Conservation (phyloP, 2,888 invertebrate genomes). For the Eilema caniola region DNA sequence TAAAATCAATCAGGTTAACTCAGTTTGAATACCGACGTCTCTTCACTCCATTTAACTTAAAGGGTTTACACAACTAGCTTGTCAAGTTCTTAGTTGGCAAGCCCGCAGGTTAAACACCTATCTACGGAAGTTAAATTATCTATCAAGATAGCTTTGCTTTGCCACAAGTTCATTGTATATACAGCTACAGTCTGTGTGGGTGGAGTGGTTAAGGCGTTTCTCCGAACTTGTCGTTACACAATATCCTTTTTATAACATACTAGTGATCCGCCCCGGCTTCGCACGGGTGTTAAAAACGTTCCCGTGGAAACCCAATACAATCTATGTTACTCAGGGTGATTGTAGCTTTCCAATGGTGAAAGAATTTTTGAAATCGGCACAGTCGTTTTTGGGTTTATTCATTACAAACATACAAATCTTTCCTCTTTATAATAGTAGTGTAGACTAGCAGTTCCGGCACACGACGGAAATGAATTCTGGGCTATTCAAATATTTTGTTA, state of each 20-base stretch:
- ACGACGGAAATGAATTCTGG: too few relatives aligned
- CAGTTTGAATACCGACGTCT: neutral
- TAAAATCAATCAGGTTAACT: neutral
- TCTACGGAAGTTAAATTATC: conserved; percentile 4
- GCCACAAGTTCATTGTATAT: neutral
- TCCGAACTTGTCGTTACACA: neutral
- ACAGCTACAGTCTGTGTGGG: neutral
- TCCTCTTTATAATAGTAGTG: too few relatives aligned
- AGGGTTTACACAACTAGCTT: neutral
- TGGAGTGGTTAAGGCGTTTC: neutral
- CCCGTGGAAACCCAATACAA: too few relatives aligned
- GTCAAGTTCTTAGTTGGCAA: neutral
- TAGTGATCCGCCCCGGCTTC: too few relatives aligned
- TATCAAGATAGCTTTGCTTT: neutral
- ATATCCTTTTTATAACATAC: neutral
- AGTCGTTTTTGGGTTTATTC: too few relatives aligned
- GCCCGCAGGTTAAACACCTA: conserved; percentile 1
- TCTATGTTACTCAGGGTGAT: too few relatives aligned
- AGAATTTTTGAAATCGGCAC: too few relatives aligned
- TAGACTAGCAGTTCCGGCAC: too few relatives aligned
- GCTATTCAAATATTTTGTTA: too few relatives aligned
- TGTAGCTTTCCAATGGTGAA: too few relatives aligned
- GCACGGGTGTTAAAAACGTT: too few relatives aligned
- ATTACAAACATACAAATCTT: too few relatives aligned
- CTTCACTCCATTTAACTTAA: neutral